phyloP scores from a whole-genome alignment of 2,797 vertebrate species.

The Vespertilio murinus region DNA sequence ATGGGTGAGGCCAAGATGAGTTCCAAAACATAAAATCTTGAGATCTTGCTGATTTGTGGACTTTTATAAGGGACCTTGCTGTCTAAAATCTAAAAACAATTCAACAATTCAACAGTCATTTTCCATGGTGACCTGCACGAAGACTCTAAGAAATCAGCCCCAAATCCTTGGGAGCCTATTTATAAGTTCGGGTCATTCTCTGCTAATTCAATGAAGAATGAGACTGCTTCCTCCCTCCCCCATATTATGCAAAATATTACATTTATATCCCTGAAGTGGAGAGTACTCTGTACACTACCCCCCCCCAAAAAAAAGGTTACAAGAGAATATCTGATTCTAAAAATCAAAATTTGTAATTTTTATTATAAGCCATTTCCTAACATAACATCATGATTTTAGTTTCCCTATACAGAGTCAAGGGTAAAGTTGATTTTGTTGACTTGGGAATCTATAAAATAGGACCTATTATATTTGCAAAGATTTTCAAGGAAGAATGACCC shows the following conservation, averaged over 20 bases:
- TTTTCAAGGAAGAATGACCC: neutral
- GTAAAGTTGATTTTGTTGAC: neutral
- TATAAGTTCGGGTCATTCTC: neutral
- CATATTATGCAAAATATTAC: neutral
- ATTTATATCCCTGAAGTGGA: neutral
- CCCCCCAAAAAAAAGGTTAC: neutral
- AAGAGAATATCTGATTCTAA: neutral
- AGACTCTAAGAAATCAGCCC: neutral
- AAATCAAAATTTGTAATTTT: conserved; percentile 22
- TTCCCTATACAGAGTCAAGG: neutral
- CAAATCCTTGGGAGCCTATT: neutral
- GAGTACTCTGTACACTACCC: neutral
- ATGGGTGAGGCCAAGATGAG: neutral
- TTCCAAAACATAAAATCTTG: conserved; percentile 5
- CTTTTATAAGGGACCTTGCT: neutral
- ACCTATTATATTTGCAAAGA: conserved; percentile 22
- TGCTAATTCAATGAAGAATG: neutral
- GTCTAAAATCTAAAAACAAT: neutral
- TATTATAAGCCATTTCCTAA: neutral
- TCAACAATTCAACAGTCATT: neutral
- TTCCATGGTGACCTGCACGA: neutral
- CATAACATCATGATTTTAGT: neutral
- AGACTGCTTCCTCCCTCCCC: neutral
- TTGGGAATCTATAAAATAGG: neutral
- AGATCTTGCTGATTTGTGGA: neutral